phyloP scores from a whole-genome alignment of 2,797 vertebrate species.

The Remorina albescens region DNA sequence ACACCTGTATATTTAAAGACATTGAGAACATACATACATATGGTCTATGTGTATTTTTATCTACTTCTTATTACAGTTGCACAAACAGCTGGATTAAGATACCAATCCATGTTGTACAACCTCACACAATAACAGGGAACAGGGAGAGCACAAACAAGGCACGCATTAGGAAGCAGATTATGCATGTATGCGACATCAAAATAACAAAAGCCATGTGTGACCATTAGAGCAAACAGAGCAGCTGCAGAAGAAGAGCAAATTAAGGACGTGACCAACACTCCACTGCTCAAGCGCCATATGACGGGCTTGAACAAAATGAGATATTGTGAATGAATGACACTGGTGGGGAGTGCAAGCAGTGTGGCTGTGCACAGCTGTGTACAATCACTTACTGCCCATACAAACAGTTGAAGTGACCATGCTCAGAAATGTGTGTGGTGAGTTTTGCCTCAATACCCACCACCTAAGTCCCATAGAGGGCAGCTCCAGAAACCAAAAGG shows the following conservation, averaged over 20 bases:
- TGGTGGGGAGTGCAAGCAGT: neutral
- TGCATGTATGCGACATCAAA: conserved; percentile 17
- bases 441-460: conserved; percentile 1
- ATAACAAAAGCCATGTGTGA: conserved; percentile 23
- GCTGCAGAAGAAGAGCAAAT: conserved; percentile 41
- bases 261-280: conserved; percentile 40
- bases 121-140: neutral
- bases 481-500: neutral
- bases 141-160: neutral
- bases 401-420: neutral
- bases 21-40: conserved; percentile 6
- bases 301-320: conserved; percentile 37
- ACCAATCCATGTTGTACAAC: neutral
- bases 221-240: conserved; percentile 26
- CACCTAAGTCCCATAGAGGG: neutral
- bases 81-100: conserved; percentile 5
- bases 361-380: conserved; percentile 17
- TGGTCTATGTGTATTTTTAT: too few relatives aligned
- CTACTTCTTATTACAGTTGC: neutral
- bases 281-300: conserved; percentile 41
- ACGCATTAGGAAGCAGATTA: conserved; percentile 6
- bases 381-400: conserved; percentile 10
- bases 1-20: neutral
- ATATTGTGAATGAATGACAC: conserved; percentile 14
- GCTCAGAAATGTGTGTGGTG: neutral